Percentiles rank a stretch among this genome's conserved stretches.
These are phyloP conservation scores for Antedon mediterranea DNA, from an alignment of 53 echinoderm and acorn worm genomes.

Conservation along the genomic window DNA sequence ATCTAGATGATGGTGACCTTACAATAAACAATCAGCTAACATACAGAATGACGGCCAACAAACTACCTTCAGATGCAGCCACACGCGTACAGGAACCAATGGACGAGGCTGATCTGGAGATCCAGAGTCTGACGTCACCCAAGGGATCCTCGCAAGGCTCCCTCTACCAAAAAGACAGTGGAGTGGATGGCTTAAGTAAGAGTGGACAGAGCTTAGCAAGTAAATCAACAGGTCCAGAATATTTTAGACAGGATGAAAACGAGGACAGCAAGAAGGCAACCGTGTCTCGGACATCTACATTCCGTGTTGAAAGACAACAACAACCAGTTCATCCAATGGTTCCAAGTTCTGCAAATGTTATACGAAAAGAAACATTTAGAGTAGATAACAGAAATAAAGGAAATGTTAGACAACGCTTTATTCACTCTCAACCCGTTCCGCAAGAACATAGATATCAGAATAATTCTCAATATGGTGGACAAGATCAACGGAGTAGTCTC, in stretches of 20 bases:
- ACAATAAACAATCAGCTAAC: slow-evolving; percentile 19
- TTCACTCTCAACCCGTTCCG: background rate
- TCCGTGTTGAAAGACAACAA: background rate
- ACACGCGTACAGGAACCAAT: slow-evolving; percentile 4
- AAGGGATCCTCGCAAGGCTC: background rate
- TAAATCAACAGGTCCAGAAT: background rate
- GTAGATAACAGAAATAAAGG: slow-evolving; percentile 2
- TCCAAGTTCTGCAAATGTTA: background rate
- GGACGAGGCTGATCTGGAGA: slow-evolving; percentile 65
- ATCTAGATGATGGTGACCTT: slow-evolving; percentile 42
- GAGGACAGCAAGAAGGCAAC: background rate
- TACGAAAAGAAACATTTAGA: slow-evolving; percentile 4
- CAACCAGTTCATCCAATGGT: background rate
- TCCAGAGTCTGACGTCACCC: slow-evolving; percentile 69
- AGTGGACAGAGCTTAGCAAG: background rate
- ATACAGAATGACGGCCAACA: background rate
- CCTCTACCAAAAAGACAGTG: background rate
- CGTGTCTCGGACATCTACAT: background rate
- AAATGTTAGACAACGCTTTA: slow-evolving; percentile 6
- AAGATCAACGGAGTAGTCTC: slow-evolving; percentile 33
- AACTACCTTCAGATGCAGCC: slow-evolving; percentile 2
- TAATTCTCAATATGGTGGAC: slow-evolving; percentile 6
- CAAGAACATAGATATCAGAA: background rate
- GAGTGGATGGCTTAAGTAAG: background rate
- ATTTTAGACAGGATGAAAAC: background rate